Evolutionary conservation across 1,140 invertebrate species (phyloP), one percentile per base, ranked within the genome.

Genomic region (Steinernema feltiae): DNA sequence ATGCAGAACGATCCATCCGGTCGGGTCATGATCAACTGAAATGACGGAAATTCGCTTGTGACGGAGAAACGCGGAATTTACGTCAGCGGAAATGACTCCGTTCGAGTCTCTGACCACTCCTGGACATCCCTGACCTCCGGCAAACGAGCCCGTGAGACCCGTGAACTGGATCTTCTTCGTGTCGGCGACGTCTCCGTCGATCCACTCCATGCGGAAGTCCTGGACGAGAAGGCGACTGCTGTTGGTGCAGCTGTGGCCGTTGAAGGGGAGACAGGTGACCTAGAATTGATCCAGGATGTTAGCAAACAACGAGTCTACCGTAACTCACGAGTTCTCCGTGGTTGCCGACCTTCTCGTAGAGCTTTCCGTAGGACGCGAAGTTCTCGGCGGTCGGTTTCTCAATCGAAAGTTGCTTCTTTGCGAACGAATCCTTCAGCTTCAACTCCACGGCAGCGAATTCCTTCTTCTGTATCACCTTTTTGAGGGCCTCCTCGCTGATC

Each of bases 141-240:
- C 53, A 27, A 63, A 63, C 7, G 53, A 63, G 24, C 53, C 53
- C 24, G 53, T 63, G 53, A 63, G 53, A 7, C 53, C 53, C 15
- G 53, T 63, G 53, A 63, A 63, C 24, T 63, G 53, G 53, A 63
- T 63, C 24, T 63, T 63, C 53, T 63, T 63, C 12, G 53, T 63
- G 15, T 27, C 24, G 15, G 53, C 7, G 24, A 21, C 53, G 24
- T 63, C 53, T 7, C 53, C 53, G 15, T 12, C 53, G 24, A 63
- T 63, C 53, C 53, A 63, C 24, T 63, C 53, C 53, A 63, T 63
- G 2, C 24, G 7, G 53, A 63, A 63, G 53, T 63, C 53, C 24
- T 63, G 53, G 3, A 21, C 12, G 15, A 63, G 53, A 21, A 63
- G 53, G 12, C 3, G 24, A 27, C 7, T 3, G 24, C 53, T 21